A percentile compares a stretch with the other conserved stretches of the same genome.
Evolutionary conservation across 1,140 invertebrate genomes (phyloP).

Genomic region (Arctopsyche grandis): DNA sequence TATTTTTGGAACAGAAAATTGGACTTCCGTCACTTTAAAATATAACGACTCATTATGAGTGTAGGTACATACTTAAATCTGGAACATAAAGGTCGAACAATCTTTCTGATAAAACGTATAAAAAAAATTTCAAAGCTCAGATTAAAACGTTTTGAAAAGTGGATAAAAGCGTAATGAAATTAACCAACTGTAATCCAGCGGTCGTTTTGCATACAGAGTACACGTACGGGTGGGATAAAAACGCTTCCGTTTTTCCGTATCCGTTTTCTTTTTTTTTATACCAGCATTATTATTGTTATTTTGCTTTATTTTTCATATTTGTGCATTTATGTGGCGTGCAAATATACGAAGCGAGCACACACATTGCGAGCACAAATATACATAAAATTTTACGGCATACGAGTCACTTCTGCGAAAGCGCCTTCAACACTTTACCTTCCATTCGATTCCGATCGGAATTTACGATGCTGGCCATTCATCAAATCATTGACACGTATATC

Average conservation of each 20-base stretch:
- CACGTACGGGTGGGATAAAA: not conserved
- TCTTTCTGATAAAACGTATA: too few relatives aligned
- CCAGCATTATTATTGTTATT: not conserved
- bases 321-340: slow-evolving; percentile 22
- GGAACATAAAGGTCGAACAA: too few relatives aligned
- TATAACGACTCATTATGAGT: too few relatives aligned
- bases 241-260: slow-evolving; percentile 9
- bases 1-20: too few relatives aligned
- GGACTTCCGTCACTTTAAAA: too few relatives aligned
- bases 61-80: too few relatives aligned
- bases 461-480: too few relatives aligned
- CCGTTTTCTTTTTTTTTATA: not conserved
- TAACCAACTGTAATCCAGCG: slow-evolving; percentile 10
- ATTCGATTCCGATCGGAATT: not conserved
- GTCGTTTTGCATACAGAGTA: slow-evolving; percentile 40
- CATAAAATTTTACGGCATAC: slow-evolving; percentile 9
- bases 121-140: slow-evolving; percentile 26
- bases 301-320: slow-evolving; percentile 18
- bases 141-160: not conserved
- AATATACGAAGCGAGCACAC: not conserved
- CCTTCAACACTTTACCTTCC: too few relatives aligned
- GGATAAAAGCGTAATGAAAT: slow-evolving; percentile 42
- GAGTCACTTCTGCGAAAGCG: not conserved
- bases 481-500: too few relatives aligned
- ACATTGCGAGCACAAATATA: not conserved